These are phyloP conservation scores for Rhyacichthys aspro DNA, from an alignment of 2,797 vertebrate species.

Conservation along the genomic window DNA sequence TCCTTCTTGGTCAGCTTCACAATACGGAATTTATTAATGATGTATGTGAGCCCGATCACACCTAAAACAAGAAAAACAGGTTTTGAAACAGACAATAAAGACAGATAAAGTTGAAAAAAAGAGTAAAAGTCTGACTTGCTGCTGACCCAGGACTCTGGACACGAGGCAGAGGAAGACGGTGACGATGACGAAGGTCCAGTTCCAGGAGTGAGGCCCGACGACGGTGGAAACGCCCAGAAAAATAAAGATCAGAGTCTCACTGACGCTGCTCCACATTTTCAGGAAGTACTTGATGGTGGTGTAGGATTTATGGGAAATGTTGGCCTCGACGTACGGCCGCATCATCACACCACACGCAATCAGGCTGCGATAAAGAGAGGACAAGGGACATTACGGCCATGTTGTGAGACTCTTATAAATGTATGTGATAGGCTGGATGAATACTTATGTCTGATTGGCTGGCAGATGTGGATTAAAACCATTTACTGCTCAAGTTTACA, in stretches of 20 bases:
- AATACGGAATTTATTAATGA: conserved; percentile 98
- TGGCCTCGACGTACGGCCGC: conserved; percentile 96
- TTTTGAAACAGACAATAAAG: not conserved
- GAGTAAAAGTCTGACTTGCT: not conserved
- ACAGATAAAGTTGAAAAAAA: not conserved
- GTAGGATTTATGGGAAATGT: conserved; percentile 99
- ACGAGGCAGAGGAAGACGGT: conserved; percentile 93
- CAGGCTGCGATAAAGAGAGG: conserved; percentile 74
- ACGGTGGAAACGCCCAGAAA: conserved; percentile 96
- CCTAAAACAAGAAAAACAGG: conserved; percentile 71
- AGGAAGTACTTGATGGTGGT: conserved; percentile 99
- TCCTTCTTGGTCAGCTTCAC: conserved; percentile 97
- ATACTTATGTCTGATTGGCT: too few species aligned
- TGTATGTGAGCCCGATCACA: conserved; percentile 89
- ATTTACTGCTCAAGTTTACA: too few species aligned
- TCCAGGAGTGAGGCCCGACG: conserved; percentile 89
- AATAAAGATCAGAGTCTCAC: conserved; percentile 98
- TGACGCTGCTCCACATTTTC: conserved; percentile 99
- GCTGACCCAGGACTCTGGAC: conserved; percentile 89
- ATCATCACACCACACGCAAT: conserved; percentile 93
- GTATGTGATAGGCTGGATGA: too few species aligned
- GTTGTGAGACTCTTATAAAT: too few species aligned
- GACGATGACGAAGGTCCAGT: conserved; percentile 94
- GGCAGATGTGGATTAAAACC: too few species aligned
- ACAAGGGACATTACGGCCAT: too few species aligned